A percentile compares a stretch with the other conserved stretches of the same genome.
Conservation (phyloP, 1,140 invertebrate species). For the Cataglyphis hispanica region DNA sequence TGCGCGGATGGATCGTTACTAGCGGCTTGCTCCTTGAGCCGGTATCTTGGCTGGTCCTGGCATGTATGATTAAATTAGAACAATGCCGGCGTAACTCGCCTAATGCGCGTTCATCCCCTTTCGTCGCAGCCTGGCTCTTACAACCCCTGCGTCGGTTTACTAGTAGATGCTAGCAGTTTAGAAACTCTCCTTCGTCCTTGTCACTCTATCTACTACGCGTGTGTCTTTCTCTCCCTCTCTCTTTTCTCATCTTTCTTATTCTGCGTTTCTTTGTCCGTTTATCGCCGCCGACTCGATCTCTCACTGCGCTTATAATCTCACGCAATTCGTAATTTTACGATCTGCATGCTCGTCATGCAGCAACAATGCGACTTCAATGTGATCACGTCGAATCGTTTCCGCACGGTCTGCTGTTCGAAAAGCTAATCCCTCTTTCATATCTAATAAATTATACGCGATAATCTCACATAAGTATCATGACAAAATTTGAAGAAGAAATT, state of each 20-base stretch:
- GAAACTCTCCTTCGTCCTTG: constrained; percentile 56
- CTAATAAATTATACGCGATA: constrained; percentile 46
- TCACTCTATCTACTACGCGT: background rate
- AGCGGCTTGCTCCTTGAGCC: constrained; percentile 66
- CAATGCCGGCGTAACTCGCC: constrained; percentile 82
- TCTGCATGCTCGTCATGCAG: constrained; percentile 11
- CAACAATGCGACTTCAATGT: constrained; percentile 40
- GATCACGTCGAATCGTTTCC: constrained; percentile 50
- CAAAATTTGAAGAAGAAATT: background rate
- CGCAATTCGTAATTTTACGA: constrained; percentile 61
- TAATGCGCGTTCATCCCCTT: constrained; percentile 48
- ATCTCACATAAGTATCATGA: background rate
- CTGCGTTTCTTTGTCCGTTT: constrained; percentile 47
- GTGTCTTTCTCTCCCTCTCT: background rate
- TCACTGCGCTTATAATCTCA: constrained; percentile 4
- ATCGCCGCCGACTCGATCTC: constrained; percentile 30
- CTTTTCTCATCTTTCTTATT: constrained; percentile 11
- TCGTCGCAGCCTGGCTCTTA: background rate
- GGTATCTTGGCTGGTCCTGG: constrained; percentile 77
- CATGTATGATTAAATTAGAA: constrained; percentile 84
- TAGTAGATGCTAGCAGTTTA: constrained; percentile 72
- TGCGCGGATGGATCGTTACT: constrained; percentile 71
- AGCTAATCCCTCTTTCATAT: no score
- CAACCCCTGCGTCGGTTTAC: constrained; percentile 67
- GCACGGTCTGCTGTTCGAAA: constrained; percentile 51